Conservation (phyloP, 1,140 invertebrate species). For the Pygmarrhopalites habei region DNA sequence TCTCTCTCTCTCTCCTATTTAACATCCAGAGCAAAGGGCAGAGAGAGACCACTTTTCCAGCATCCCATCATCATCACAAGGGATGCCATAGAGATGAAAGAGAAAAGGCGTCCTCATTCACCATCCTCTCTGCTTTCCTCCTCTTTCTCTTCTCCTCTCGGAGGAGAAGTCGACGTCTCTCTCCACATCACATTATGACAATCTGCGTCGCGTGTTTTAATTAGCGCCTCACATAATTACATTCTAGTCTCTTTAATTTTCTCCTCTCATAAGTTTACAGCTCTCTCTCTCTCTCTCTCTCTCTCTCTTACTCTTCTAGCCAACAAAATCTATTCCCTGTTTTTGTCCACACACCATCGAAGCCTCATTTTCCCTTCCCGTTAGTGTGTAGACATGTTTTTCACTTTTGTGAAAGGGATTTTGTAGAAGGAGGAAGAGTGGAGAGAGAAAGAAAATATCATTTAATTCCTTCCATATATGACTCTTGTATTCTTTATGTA, state of each 20-base stretch:
- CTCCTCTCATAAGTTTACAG: constrained; percentile 7
- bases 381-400: background rate
- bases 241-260: constrained; percentile 14
- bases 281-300: constrained; percentile 1
- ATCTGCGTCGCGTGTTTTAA: constrained; percentile 40
- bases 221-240: constrained; percentile 38
- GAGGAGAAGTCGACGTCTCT: background rate
- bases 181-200: constrained; percentile 39
- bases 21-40: no score
- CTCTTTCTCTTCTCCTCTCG: no score
- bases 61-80: background rate
- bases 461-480: no score
- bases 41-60: no score
- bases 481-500: no score
- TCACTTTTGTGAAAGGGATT: background rate
- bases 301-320: no score
- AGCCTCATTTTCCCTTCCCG: background rate
- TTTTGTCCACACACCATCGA: no score
- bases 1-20: no score
- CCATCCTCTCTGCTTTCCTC: no score
- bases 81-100: constrained; percentile 13
- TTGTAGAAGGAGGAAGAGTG: background rate
- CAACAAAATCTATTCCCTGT: no score
- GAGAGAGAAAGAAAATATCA: no score
- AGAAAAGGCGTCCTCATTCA: constrained; percentile 10